Evolutionary conservation across 53 echinoderm and acorn worm species (phyloP).

Genomic region (Arbacia lixula): DNA sequence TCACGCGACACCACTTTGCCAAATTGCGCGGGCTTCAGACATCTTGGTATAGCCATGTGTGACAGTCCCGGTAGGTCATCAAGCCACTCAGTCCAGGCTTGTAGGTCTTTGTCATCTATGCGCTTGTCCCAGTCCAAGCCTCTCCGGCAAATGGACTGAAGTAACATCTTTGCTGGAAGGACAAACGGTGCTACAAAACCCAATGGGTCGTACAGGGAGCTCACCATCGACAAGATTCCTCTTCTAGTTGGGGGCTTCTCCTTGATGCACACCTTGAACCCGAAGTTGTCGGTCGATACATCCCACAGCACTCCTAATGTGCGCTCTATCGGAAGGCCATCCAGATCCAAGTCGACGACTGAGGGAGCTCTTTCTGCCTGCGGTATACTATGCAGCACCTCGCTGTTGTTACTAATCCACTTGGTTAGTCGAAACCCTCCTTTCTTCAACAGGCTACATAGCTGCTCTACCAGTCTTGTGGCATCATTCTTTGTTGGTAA

Average conservation of each 20-base stretch:
- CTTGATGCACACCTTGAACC: slow-evolving; percentile 55
- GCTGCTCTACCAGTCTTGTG: slow-evolving; percentile 35
- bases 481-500: slow-evolving; percentile 44
- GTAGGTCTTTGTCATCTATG: slow-evolving; percentile 26
- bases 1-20: slow-evolving; percentile 20
- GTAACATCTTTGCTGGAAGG: slow-evolving; percentile 48
- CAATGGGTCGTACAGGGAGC: slow-evolving; percentile 68
- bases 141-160: slow-evolving; percentile 55
- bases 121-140: slow-evolving; percentile 56
- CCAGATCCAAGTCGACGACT: slow-evolving; percentile 51
- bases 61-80: slow-evolving; percentile 17
- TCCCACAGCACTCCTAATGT: slow-evolving; percentile 66
- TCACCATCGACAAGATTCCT: slow-evolving; percentile 53
- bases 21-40: slow-evolving; percentile 45
- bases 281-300: slow-evolving; percentile 47
- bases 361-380: slow-evolving; percentile 63
- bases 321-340: slow-evolving; percentile 55
- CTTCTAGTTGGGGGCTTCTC: slow-evolving; percentile 56
- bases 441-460: slow-evolving; percentile 44
- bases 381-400: slow-evolving; percentile 56
- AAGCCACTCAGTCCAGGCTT: slow-evolving; percentile 56
- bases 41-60: slow-evolving; percentile 10
- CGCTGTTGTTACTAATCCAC: slow-evolving; percentile 66
- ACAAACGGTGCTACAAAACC: slow-evolving; percentile 73
- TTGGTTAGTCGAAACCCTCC: slow-evolving; percentile 79